phyloP scores from a whole-genome alignment of 1,140 invertebrate species.

The Triops longicaudatus region DNA sequence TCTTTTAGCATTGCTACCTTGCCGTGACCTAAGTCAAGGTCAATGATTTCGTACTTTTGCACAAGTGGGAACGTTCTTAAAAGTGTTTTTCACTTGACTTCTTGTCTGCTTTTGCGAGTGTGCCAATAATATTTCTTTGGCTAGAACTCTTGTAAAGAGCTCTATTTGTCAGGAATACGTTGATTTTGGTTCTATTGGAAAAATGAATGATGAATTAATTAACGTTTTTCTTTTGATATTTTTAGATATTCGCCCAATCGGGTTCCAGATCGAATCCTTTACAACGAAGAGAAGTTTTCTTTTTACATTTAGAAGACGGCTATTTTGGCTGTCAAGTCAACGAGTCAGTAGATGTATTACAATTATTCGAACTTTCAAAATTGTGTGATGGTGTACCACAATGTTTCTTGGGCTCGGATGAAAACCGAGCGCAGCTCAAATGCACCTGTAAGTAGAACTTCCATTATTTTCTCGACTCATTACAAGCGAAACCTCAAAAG shows the following conservation, averaged over 20 bases:
- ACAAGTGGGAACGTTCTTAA: too few relatives aligned
- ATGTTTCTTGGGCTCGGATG: constrained; percentile 85
- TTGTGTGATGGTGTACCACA: constrained; percentile 82
- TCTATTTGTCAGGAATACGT: too few relatives aligned
- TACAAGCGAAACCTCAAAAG: background rate
- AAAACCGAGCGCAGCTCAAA: constrained; percentile 77
- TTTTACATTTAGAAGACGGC: constrained; percentile 91
- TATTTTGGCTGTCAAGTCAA: constrained; percentile 96
- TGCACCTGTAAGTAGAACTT: constrained; percentile 67
- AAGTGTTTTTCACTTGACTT: too few relatives aligned
- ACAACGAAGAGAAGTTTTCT: constrained; percentile 82
- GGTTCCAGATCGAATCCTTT: background rate
- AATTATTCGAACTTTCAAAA: constrained; percentile 88
- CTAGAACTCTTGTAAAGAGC: too few relatives aligned
- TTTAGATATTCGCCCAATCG: constrained; percentile 7
- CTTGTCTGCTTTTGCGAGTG: too few relatives aligned
- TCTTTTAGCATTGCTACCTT: background rate
- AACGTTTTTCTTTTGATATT: background rate
- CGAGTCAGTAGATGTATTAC: constrained; percentile 84
- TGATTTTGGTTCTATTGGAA: background rate
- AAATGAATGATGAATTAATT: background rate
- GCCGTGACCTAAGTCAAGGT: constrained; percentile 7
- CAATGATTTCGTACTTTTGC: background rate
- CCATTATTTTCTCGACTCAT: background rate
- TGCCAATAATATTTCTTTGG: too few relatives aligned